phyloP scores from a whole-genome alignment of 2,113 vertebrate species.

The Propithecus coquereli region DNA sequence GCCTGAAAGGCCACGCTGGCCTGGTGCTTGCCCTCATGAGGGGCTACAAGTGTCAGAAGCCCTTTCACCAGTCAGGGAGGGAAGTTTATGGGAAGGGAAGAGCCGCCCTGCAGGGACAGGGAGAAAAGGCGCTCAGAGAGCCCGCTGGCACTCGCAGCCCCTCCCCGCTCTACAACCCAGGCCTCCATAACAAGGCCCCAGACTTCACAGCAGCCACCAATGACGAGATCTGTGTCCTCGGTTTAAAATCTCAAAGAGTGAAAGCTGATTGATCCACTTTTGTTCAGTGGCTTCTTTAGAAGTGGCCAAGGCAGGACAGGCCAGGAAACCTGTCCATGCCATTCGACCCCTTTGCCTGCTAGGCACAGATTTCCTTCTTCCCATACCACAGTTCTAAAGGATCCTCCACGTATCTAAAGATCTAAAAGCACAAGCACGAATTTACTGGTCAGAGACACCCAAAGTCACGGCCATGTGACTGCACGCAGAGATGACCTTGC shows the following conservation, averaged over 20 bases:
- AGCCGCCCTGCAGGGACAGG: background rate
- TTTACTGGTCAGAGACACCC: background rate
- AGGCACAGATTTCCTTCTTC: background rate
- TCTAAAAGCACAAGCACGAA: fast-evolving
- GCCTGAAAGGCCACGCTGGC: background rate
- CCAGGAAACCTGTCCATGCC: too few relatives aligned
- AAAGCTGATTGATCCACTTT: background rate
- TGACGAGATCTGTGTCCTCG: background rate
- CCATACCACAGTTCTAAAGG: background rate
- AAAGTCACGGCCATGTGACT: fast-evolving
- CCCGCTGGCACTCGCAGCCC: fast-evolving
- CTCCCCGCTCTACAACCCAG: background rate
- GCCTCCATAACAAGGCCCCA: background rate
- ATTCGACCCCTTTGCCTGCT: background rate
- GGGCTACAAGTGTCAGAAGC: background rate
- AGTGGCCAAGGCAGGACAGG: fast-evolving
- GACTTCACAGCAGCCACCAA: background rate
- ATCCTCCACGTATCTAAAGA: background rate
- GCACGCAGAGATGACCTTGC: background rate
- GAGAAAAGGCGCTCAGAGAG: background rate
- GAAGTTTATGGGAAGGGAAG: background rate
- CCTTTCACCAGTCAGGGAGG: too few relatives aligned
- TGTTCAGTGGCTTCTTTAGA: background rate
- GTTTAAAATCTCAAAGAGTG: background rate
- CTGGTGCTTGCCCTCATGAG: background rate